Percentiles rank a stretch among this genome's conserved stretches.
phyloP scores from a whole-genome alignment of 2,888 invertebrate species.

The Eupithecia exiguata region DNA sequence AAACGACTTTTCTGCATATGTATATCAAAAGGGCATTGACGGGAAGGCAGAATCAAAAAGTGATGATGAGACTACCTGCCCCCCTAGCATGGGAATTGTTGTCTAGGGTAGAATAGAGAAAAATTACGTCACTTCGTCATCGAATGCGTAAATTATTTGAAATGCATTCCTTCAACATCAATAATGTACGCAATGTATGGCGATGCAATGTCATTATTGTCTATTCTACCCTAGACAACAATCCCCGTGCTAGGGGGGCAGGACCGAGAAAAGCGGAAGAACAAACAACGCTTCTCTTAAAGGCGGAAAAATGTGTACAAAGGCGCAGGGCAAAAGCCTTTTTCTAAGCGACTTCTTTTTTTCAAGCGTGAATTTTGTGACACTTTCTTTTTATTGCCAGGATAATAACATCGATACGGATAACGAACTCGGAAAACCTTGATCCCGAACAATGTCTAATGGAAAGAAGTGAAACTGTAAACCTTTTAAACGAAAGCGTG shows the following conservation, averaged over 20 bases:
- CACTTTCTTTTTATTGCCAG: not conserved
- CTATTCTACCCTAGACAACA: no score
- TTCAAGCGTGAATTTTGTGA: not conserved
- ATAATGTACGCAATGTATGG: no score
- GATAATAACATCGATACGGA: not conserved
- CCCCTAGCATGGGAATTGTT: no score
- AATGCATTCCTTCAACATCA: no score
- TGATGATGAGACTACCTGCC: not conserved
- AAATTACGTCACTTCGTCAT: no score
- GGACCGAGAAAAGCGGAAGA: not conserved
- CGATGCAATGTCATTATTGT: no score
- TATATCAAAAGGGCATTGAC: not conserved
- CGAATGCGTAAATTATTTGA: no score
- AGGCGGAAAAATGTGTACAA: not conserved
- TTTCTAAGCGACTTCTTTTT: not conserved
- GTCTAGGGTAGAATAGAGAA: no score
- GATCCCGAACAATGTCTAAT: slow-evolving; percentile 3
- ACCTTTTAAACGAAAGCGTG: not conserved
- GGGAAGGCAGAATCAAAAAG: not conserved
- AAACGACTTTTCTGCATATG: not conserved
- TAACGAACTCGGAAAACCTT: not conserved
- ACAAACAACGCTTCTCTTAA: not conserved
- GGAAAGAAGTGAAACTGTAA: slow-evolving; percentile 10
- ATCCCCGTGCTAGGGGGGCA: no score
- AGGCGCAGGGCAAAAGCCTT: not conserved